Evolutionary conservation across 2,113 vertebrate genomes (phyloP).

Genomic region (Chaenogobius annularis): DNA sequence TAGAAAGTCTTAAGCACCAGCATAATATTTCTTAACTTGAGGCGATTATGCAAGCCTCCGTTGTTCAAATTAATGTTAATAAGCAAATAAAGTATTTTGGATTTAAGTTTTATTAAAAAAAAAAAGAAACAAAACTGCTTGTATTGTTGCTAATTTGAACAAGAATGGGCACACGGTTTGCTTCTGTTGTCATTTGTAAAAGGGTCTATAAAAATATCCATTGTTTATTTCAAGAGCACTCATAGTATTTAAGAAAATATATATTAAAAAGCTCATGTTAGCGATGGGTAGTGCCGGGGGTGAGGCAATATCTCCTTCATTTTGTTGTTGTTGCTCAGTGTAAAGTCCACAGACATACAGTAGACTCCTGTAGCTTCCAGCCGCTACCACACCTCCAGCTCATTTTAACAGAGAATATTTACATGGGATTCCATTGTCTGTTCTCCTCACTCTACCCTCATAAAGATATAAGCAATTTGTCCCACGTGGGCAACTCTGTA

Average conservation of each 20-base stretch:
- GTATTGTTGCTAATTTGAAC: not conserved
- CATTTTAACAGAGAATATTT: slow-evolving; percentile 62
- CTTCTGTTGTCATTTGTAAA: slow-evolving; percentile 58
- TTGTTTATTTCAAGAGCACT: slow-evolving; percentile 76
- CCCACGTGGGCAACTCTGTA: slow-evolving; percentile 84
- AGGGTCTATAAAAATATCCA: slow-evolving; percentile 22
- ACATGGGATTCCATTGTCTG: slow-evolving; percentile 75
- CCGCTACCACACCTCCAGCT: slow-evolving; percentile 60
- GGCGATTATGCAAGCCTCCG: not conserved
- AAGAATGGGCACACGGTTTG: not conserved
- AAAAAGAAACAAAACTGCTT: not conserved
- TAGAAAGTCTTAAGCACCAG: not conserved
- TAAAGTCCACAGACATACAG: slow-evolving; percentile 61
- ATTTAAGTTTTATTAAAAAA: not conserved
- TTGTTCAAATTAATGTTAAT: not conserved
- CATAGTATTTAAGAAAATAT: slow-evolving; percentile 77
- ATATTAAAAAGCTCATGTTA: slow-evolving; percentile 69
- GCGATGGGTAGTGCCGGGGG: slow-evolving; percentile 71
- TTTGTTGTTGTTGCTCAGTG: slow-evolving; percentile 72
- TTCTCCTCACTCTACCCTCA: slow-evolving; percentile 77
- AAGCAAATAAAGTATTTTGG: too few species aligned
- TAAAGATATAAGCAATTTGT: slow-evolving; percentile 84
- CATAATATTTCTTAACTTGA: not conserved
- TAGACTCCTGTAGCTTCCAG: slow-evolving; percentile 62
- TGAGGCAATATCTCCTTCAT: slow-evolving; percentile 77